Evolutionary conservation across 2,797 vertebrate species (phyloP), one percentile per base, ranked within the genome.

Genomic region (Notolepis coatsorum): DNA sequence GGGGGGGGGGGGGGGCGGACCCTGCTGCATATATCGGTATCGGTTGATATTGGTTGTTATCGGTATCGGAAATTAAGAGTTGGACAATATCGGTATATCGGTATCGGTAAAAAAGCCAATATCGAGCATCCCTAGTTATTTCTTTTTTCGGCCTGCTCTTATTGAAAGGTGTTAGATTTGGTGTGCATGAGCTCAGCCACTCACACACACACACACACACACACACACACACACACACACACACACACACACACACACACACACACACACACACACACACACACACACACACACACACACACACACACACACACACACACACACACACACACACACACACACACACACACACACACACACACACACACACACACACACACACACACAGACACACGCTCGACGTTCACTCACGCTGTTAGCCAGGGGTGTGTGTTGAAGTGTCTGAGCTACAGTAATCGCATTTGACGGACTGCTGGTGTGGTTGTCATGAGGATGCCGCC

Each of bases 401-500:
- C 54, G 56, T 73, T 60, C 47, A 64, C 66, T 77, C 64, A 71
- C 69, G 76, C 71, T 56, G 58, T 31, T 42, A 45, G 79, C 63
- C 65, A 61, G 65, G 70, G 60, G 62, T 61, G 56, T 52, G 51
- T 61, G 74, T 77, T 68, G 51, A 76, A 72, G 80, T 76, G 77
- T 75, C 78, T 52, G 53, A 84, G 76, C 83, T n/a, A n/a, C n/a
- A n/a, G n/a, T 83, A 78, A 88, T 71, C 55, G 60, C 64, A 21
- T 82, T 80, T 81, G 80, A 86, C 81, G 80, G 76, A 68, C 71
- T 69, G 80, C 77, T 77, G 72, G 76, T 71, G 80, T 73, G 71
- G 82, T 84, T 87, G 84, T 85, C 81, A 87, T 81, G 70, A 73
- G 68, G 70, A 84, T 79, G 62, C 74, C 56, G 68, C 58, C 45